Evolutionary conservation across 2,888 invertebrate species (phyloP), one percentile per base, ranked within the genome.

Genomic region (Anthrax anthrax): DNA sequence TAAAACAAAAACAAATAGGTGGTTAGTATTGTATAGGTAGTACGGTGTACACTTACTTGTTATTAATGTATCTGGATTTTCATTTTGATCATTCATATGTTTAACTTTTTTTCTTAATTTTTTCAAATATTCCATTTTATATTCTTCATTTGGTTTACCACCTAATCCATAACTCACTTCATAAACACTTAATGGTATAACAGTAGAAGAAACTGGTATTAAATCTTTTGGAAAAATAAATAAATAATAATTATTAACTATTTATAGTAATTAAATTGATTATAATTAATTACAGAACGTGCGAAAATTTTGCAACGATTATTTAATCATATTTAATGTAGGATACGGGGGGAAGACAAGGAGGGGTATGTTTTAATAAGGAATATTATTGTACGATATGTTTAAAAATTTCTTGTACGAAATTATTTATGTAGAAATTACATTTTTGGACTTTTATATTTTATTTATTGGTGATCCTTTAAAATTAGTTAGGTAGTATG

Each of bases 171-270:
- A 74, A 53, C 74, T 72, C 9, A 77, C 74, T 62, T 76, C 75
- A 56, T 77, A 76, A 38, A 75, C 74, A 3, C 76, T 73, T 34
- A 79, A 59, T 3, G 78, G 78, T 53, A 79, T 78, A 8, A 79
- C 78, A 14, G 79, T 79, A 4, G 79, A 79, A 1, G 79, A 79
- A n/a, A 79, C 74, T 10, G 78, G 71, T 43, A 78, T 70, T 57
- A 79, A 67, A 61, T 78, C 79, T 79, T 58, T 18, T 18, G 6
- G 17, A 37, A 44, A 48, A 23, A 10, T 42, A 44, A 44, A 48
- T 37, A 17, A 23, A 23, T 16, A 23, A 19, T 19, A 37, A n/a
- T 23, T 4, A 23, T 23, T 6, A 44, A 48, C 32, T 10, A 23
- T n/a, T 16, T n/a, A 19, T 19, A 37, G 6, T 23, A 8, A 23